phyloP scores from a whole-genome alignment of 2,113 vertebrate species.

The Cyprinus carpio region DNA sequence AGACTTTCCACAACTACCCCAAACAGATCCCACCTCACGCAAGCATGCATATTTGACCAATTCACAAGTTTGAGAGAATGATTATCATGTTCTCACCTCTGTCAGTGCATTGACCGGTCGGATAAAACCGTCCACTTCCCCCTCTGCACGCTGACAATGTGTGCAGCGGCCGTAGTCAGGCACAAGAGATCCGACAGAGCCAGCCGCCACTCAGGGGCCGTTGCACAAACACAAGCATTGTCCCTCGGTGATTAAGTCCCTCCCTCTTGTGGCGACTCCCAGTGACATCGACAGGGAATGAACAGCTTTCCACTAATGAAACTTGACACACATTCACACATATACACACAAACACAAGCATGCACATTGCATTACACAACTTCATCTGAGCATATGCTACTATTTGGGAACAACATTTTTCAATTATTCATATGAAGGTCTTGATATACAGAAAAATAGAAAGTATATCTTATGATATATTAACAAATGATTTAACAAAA shows the following conservation, averaged over 20 bases:
- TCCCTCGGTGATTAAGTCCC: constrained; percentile 70
- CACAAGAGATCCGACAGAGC: constrained; percentile 69
- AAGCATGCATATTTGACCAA: constrained; percentile 40
- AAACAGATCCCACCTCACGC: constrained; percentile 33
- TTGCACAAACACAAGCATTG: constrained; percentile 81
- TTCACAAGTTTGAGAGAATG: background rate
- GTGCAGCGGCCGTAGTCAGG: constrained; percentile 69
- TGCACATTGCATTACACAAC: background rate
- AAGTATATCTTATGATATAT: background rate
- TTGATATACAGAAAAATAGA: background rate
- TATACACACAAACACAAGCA: constrained; percentile 24
- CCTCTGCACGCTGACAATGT: constrained; percentile 67
- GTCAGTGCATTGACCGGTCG: constrained; percentile 63
- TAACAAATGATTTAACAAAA: no score
- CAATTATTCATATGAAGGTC: no score
- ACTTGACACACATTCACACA: constrained; percentile 48
- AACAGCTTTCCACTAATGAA: constrained; percentile 66
- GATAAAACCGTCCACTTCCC: constrained; percentile 66
- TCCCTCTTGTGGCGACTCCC: constrained; percentile 73
- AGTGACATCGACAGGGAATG: constrained; percentile 65
- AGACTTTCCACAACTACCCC: constrained; percentile 45
- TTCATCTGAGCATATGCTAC: background rate
- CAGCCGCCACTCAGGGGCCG: constrained; percentile 72
- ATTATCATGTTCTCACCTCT: constrained; percentile 65
- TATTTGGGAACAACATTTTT: background rate